phyloP scores from a whole-genome alignment of 1,140 invertebrate species.

The Archivesica marissinica region DNA sequence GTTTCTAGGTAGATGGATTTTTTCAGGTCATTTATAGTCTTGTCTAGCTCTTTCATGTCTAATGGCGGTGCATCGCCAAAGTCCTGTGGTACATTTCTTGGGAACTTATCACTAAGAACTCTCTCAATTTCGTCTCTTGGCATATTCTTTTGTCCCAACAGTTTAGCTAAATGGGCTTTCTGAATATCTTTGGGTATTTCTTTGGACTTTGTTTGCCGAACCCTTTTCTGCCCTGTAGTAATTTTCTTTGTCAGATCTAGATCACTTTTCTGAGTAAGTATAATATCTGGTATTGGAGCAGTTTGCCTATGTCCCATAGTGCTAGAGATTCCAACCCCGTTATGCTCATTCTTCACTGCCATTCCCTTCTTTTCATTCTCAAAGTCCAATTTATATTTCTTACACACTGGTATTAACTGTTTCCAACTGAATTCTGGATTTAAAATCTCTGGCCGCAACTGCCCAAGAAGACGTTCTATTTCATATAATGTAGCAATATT shows the following conservation, averaged over 20 bases:
- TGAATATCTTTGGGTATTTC: slow-evolving; percentile 43
- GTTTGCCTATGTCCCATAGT: background rate
- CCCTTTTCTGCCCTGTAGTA: slow-evolving; percentile 1
- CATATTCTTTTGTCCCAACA: slow-evolving; percentile 47
- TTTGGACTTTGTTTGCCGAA: background rate
- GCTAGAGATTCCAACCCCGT: background rate
- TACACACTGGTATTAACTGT: slow-evolving; percentile 68
- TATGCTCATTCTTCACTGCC: background rate
- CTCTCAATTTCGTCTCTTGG: slow-evolving; percentile 39
- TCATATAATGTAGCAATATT: slow-evolving; percentile 76
- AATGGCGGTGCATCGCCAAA: slow-evolving; percentile 39
- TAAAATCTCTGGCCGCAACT: slow-evolving; percentile 69
- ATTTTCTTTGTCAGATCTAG: background rate
- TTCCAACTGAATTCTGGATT: slow-evolving; percentile 69
- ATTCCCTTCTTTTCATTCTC: slow-evolving; percentile 2
- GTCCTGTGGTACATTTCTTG: slow-evolving; percentile 24
- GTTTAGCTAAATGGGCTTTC: slow-evolving; percentile 50
- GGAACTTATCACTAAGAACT: slow-evolving; percentile 40
- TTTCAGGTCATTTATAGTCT: slow-evolving; percentile 52
- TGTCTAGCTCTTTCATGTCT: slow-evolving; percentile 53
- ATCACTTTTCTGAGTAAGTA: background rate
- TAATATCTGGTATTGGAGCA: background rate
- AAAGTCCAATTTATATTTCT: slow-evolving; percentile 65
- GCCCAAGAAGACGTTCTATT: slow-evolving; percentile 71
- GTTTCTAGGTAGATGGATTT: slow-evolving; percentile 54